Evolutionary conservation across 2,113 vertebrate genomes (phyloP), one percentile per base, ranked within the genome.

Genomic region (Xenotilapia flavipinnis): DNA sequence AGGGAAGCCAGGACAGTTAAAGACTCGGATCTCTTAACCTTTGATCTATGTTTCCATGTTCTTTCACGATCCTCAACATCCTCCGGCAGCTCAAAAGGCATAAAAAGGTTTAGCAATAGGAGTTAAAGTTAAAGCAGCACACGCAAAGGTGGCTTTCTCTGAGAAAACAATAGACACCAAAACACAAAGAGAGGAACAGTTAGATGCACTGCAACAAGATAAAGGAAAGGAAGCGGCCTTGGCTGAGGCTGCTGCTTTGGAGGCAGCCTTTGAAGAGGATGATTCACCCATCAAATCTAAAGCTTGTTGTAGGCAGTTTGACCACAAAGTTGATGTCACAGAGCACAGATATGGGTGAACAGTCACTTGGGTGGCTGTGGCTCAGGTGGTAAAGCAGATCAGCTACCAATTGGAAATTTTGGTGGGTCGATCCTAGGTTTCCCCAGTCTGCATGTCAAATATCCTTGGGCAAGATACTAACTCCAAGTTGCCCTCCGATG

Each of bases 381-480:
- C 53, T 55, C 21, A 55, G 53, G 53, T 55, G 53, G 53, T 55
- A 55, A 1, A 55, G 53, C 53, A 55, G 53, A 55, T 55, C 53
- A 55, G 21, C 53, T 55, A 55, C 53, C 2, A 3, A 55, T 23
- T 23, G 21, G 53, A 55, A 55, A 55, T 55, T 55, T 3, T 55
- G 53, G 53, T 55, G 11, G 6, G 6, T 4, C 2, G 2, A 55
- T 55, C 21, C 53, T 0, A 0, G 53, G 53, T 1, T 13, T 55
- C 53, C 53, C 53, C 21, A 55, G 21, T 55, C 1, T 55, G 54
- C 53, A 55, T 26, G 53, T 7, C 53, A 55, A 55, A 0, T 23
- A 0, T 55, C 0, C 21, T 55, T 55, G 21, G 53, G 2, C 21
- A 7, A 55, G 53, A 55, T 26, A 55, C 21, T 55, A 55, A 55